These are phyloP conservation scores for Parazoanthus atlanticus DNA, from an alignment of 92 coral and sea anemone genomes.

Conservation along the genomic window DNA sequence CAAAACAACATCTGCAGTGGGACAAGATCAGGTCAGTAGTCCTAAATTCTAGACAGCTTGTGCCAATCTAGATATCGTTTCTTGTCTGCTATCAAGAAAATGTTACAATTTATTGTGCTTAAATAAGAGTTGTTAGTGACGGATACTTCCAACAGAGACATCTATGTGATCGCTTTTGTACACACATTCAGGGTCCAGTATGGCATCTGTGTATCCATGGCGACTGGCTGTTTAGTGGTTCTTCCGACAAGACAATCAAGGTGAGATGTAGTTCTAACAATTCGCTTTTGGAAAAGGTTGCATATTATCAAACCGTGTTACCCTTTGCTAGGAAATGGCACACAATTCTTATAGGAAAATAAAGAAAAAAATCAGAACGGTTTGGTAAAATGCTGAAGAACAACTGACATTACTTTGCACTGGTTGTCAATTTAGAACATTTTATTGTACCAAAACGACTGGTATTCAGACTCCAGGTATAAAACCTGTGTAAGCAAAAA, in stretches of 20 bases:
- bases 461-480: no score
- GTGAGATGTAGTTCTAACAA: conserved; percentile 26
- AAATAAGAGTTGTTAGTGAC: background rate
- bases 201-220: conserved; percentile 98
- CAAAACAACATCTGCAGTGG: background rate
- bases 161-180: background rate
- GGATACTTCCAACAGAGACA: background rate
- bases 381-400: no score
- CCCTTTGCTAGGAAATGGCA: no score
- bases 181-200: conserved; percentile 83
- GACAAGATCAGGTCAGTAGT: background rate
- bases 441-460: no score
- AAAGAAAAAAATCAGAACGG: no score
- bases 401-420: no score
- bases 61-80: background rate
- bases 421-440: no score
- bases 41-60: background rate
- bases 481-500: no score
- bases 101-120: background rate
- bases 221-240: conserved; percentile 96
- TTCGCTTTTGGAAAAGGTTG: background rate
- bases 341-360: no score
- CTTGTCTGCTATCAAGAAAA: background rate
- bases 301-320: background rate
- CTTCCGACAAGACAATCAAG: conserved; percentile 98